phyloP scores from a whole-genome alignment of 2,113 vertebrate species.

The Erinaceus europaeus region DNA sequence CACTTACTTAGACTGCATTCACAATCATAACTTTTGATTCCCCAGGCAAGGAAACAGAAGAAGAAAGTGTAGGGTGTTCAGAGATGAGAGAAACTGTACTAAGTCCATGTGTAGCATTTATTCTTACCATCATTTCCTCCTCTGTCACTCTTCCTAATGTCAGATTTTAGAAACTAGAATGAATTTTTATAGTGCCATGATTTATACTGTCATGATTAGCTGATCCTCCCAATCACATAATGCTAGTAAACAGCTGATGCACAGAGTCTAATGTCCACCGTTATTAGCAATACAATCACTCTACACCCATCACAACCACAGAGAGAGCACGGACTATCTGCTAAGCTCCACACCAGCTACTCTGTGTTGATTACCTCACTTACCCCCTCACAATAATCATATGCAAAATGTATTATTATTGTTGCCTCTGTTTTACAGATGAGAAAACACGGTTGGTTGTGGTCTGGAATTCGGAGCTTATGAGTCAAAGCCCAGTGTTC shows the following conservation, averaged over 20 bases:
- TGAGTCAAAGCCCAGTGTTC: constrained; percentile 24
- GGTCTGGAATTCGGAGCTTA: background rate
- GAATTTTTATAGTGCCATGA: constrained; percentile 1
- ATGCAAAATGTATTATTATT: background rate
- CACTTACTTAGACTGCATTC: constrained; percentile 18
- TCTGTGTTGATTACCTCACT: constrained; percentile 15
- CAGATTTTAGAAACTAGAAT: background rate
- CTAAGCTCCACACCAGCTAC: background rate
- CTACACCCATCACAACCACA: background rate
- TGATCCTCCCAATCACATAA: background rate
- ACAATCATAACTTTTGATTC: background rate
- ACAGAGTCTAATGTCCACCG: background rate
- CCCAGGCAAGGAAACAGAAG: background rate
- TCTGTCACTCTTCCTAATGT: background rate
- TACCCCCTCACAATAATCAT: background rate
- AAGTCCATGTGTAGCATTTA: background rate
- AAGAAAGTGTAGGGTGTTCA: background rate
- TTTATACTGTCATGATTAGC: background rate
- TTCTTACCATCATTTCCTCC: background rate
- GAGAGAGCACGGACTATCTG: background rate
- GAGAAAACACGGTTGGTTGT: constrained; percentile 8
- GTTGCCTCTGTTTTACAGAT: constrained; percentile 48
- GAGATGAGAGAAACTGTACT: background rate
- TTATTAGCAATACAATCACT: background rate
- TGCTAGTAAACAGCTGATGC: background rate